Percentiles rank a stretch among this genome's conserved stretches.
Conservation (phyloP, 2,113 vertebrate species). For the Salvelinus alpinus region DNA sequence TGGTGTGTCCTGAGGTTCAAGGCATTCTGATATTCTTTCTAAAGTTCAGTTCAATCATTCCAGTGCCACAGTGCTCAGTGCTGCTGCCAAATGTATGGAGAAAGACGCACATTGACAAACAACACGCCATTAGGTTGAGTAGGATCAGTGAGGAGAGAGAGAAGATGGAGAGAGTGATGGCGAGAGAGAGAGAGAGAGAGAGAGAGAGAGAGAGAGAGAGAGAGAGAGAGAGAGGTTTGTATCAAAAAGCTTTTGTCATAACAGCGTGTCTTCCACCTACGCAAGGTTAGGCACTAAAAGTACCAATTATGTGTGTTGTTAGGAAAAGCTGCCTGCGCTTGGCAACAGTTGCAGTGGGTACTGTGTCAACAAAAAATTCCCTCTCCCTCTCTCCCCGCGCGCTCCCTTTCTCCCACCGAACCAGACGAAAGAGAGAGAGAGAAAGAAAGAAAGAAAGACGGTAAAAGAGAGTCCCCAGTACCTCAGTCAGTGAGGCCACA, state of each 20-base stretch:
- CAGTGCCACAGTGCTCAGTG: conserved; percentile 20
- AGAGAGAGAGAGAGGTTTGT: conserved; percentile 23
- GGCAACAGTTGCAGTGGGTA: conserved; percentile 65
- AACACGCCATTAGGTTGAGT: neutral
- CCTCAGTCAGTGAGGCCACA: conserved; percentile 19
- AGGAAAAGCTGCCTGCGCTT: conserved; percentile 64
- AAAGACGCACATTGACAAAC: conserved; percentile 26
- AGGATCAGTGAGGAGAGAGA: neutral
- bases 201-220: neutral
- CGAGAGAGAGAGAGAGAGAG: neutral
- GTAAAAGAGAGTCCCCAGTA: conserved; percentile 4
- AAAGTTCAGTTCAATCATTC: conserved; percentile 66
- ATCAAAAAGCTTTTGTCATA: conserved; percentile 71
- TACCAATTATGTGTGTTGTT: conserved; percentile 72
- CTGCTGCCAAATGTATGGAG: conserved; percentile 54
- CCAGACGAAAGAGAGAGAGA: conserved; percentile 22
- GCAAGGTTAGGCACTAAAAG: conserved; percentile 73
- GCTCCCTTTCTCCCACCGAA: conserved; percentile 40
- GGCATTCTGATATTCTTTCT: conserved; percentile 71
- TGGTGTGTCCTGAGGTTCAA: conserved; percentile 56
- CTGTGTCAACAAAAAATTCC: conserved; percentile 66
- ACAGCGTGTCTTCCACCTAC: conserved; percentile 59
- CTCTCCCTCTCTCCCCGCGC: conserved; percentile 42
- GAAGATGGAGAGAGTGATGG: neutral
- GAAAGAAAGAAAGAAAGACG: neutral